These are phyloP conservation scores for Zaprionus inermis DNA, from an alignment of 1,140 invertebrate genomes.

Conservation along the genomic window DNA sequence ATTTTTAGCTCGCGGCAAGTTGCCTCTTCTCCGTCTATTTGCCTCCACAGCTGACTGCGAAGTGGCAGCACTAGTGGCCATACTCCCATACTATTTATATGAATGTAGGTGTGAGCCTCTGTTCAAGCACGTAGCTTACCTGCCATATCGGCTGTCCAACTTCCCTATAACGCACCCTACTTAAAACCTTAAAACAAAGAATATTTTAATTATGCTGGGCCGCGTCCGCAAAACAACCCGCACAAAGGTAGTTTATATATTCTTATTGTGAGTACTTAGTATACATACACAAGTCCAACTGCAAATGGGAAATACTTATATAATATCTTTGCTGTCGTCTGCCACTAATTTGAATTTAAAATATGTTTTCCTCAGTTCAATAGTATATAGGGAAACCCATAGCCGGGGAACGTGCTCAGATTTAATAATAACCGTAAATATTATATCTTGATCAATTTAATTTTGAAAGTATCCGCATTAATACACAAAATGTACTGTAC, in stretches of 20 bases:
- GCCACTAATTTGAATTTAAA: neutral
- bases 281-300: conserved; percentile 23
- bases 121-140: conserved; percentile 68
- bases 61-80: conserved; percentile 26
- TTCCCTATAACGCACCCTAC: conserved; percentile 28
- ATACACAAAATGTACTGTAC: neutral
- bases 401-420: neutral
- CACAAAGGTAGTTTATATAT: too few relatives aligned
- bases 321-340: neutral
- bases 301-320: neutral
- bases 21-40: conserved; percentile 20
- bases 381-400: neutral
- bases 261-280: neutral
- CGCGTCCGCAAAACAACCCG: conserved; percentile 12
- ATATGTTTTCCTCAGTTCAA: neutral
- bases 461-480: neutral
- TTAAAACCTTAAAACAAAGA: conserved; percentile 20
- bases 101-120: conserved; percentile 43
- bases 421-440: neutral
- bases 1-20: conserved; percentile 71
- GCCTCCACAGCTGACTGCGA: conserved; percentile 26
- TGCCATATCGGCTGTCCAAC: conserved; percentile 62
- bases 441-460: neutral
- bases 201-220: conserved; percentile 66
- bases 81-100: conserved; percentile 4